Evolutionary conservation across 2,888 invertebrate species (phyloP), one percentile per base, ranked within the genome.

Genomic region (Chymomyza caudatula): DNA sequence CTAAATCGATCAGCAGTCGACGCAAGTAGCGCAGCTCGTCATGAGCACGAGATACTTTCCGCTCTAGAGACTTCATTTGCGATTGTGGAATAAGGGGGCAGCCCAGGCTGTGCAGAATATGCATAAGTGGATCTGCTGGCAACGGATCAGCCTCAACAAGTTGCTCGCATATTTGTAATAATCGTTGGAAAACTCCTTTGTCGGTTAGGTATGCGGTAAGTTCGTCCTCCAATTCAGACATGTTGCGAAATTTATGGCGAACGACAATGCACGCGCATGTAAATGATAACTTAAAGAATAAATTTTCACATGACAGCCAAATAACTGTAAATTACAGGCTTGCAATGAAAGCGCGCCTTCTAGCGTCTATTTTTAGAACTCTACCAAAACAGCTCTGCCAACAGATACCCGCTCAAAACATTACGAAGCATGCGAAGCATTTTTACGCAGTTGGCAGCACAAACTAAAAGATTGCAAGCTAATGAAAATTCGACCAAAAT

Each of bases 71-170:
- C n/a, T 78, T 77, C 78, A 82, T 81, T 61, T 81, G 72, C 0
- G 77, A 60, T 62, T 74, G 76, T 0, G 85, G 77, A 25, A 84
- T 82, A 0, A 84, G 60, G 0, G 77, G 85, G 55, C 83, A 82
- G 4, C 69, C 73, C 6, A 84, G 47, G 0, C 55, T 69, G 15
- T 73, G 61, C 1, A 82, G n/a, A 23, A 82, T 59, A 20, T 71
- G 60, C 67, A 72, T 73, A 0, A 81, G 52, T 0, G 82, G 84
- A 51, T 81, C 79, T 0, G 43, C 13, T 1, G 82, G 77, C 44
- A 67, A 49, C 0, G 79, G 68, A 8, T 81, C 67, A 3, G 49
- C 15, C 0, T 60, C 54, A 4, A 70, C 23, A n/a, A 84, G 3
- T 37, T 76, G 65, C 15, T 72, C 61, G 0, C 84, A 2, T 23